Base-by-base conservation (phyloP, 1,140 invertebrate genomes). In the Zeugodacus cucurbitae region DNA sequence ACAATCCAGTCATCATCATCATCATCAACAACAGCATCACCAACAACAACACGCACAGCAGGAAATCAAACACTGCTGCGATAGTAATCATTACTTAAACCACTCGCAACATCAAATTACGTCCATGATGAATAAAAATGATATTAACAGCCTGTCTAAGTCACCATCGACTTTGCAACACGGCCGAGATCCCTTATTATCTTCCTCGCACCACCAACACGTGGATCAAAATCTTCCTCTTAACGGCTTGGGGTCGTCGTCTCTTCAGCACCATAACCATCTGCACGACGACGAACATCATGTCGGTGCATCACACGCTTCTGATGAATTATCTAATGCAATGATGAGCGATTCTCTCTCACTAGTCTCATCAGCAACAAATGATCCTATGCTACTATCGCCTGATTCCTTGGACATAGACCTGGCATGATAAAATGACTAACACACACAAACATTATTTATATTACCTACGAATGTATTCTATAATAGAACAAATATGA, bases 171-270 rank as follows among this genome's bases (percentile, higher is more conserved):
- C 87, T 64, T 67, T 87, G 74, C 87, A 89, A 48, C 88, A 88
- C 58, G 88, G 89, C 3, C 88, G 90, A 26, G 91, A 92, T 90
- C 91, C 92, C 4, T 67, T 94, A 90, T 90, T 94, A 6, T 94
- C 94, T 22, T 94, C 94, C 59, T 94, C 94, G 20, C 92, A 94
- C 78, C 91, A 91, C n/a, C 89, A 93, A 17, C 91, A 91, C 37
- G 88, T 88, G 10, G 90, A 91, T 11, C 37, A 87, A 87, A 87
- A 87, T 22, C 70, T n/a, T 87, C 90, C 37, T 89, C 93, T 88
- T 14, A 86, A 88, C 54, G 48, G 37, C 14, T 26, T 87, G 32
- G 67, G 88, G n/a, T 59, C 87, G n/a, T 62, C 85, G 20, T 62
- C 85, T n/a, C 87, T 87, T 37, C 85, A 89, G 59, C 89, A 89